These are phyloP conservation scores for Xenopus tropicalis DNA, from an alignment of 2,113 vertebrate species.

Conservation along the genomic window DNA sequence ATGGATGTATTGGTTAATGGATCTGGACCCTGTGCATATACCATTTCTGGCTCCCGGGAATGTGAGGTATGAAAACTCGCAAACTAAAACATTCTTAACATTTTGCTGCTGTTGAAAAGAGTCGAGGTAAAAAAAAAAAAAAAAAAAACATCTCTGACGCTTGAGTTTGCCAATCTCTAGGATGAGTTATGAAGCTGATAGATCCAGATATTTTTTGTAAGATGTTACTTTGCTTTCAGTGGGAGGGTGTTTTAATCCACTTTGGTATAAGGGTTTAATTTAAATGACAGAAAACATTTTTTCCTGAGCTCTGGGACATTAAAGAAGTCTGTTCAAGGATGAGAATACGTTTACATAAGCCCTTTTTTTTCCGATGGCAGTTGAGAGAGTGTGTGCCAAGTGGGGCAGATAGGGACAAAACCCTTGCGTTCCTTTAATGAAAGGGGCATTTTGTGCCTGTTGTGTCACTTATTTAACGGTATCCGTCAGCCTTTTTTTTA, in stretches of 20 bases:
- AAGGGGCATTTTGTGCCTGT: slow-evolving; percentile 39
- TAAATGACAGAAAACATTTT: background rate
- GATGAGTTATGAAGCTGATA: slow-evolving; percentile 59
- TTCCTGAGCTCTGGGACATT: slow-evolving; percentile 51
- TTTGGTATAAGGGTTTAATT: slow-evolving; percentile 54
- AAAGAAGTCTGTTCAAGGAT: slow-evolving; percentile 57
- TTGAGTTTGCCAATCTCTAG: slow-evolving; percentile 65
- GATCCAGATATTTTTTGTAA: slow-evolving; percentile 18
- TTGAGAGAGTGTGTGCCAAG: slow-evolving; percentile 39
- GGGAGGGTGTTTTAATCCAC: slow-evolving; percentile 51
- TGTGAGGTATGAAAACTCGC: slow-evolving; percentile 95
- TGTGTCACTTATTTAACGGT: slow-evolving; percentile 29
- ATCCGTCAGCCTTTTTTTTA: slow-evolving; percentile 28
- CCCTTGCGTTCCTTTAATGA: slow-evolving; percentile 34
- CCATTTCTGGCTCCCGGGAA: slow-evolving; percentile 98
- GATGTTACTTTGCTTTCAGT: slow-evolving; percentile 25
- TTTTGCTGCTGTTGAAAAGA: slow-evolving; percentile 84
- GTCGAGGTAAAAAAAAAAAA: slow-evolving; percentile 95
- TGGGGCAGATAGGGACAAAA: slow-evolving; percentile 42
- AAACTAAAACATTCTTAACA: slow-evolving; percentile 72
- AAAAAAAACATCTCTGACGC: slow-evolving; percentile 79
- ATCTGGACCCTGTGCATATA: slow-evolving; percentile 95
- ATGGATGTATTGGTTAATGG: slow-evolving; percentile 98
- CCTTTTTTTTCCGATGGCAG: slow-evolving; percentile 30
- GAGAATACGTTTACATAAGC: slow-evolving; percentile 59